phyloP scores from a whole-genome alignment of 64 coral and sea anemone species.

The Montipora foliosa region DNA sequence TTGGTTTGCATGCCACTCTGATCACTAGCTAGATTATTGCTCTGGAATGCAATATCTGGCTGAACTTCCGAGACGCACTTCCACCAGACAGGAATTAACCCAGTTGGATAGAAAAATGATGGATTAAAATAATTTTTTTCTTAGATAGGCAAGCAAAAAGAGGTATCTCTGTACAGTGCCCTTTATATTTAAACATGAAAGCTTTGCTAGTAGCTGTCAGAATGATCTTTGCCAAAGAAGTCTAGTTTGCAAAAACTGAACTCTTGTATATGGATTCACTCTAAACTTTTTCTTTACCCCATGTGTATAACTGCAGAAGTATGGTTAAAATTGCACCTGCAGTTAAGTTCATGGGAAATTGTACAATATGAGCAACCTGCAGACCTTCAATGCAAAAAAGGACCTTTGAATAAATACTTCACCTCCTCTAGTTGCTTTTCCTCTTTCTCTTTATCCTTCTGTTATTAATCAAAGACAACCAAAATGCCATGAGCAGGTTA shows the following conservation, averaged over 20 bases:
- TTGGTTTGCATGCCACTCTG: too few species aligned
- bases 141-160: too few species aligned
- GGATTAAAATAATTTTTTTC: too few species aligned
- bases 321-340: not conserved
- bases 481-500: not conserved
- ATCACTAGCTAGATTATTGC: too few species aligned
- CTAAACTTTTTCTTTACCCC: not conserved
- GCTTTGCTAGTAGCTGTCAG: not conserved
- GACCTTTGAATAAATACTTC: not conserved
- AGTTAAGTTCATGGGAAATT: not conserved
- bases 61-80: too few species aligned
- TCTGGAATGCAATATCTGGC: too few species aligned
- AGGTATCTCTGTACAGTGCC: too few species aligned
- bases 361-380: not conserved
- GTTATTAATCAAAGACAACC: not conserved
- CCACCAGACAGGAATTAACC: too few species aligned
- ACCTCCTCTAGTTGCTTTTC: slow-evolving; percentile 40
- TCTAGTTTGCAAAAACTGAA: not conserved
- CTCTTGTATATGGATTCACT: not conserved
- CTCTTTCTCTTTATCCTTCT: slow-evolving; percentile 74
- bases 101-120: too few species aligned
- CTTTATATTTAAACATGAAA: too few species aligned
- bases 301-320: not conserved
- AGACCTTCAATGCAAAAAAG: too few species aligned
- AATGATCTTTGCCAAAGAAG: not conserved